Evolutionary conservation across 1,140 invertebrate species (phyloP).

Genomic region (Zaprionus tsacasi): DNA sequence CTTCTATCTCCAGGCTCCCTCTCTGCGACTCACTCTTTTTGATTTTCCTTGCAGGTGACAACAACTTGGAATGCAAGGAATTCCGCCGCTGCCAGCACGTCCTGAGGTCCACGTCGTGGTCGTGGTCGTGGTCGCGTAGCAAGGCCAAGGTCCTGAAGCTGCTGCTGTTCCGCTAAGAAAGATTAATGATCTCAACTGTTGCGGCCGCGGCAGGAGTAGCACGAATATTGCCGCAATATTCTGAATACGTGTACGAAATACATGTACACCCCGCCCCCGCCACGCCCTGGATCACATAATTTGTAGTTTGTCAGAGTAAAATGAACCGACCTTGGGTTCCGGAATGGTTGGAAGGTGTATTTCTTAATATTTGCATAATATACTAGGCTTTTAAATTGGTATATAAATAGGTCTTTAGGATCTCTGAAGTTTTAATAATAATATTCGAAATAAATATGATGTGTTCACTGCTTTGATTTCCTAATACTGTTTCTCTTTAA

Average conservation of each 20-base stretch:
- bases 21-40: constrained; percentile 3
- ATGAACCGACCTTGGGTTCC: not conserved
- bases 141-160: not conserved
- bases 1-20: constrained; percentile 1
- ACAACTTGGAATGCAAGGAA: constrained; percentile 38
- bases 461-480: too few species aligned
- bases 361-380: not conserved
- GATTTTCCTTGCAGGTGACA: constrained; percentile 41
- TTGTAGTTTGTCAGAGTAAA: constrained; percentile 62
- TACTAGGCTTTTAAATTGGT: not conserved
- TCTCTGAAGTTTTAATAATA: not conserved
- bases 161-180: constrained; percentile 50
- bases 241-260: constrained; percentile 46
- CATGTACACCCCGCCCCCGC: constrained; percentile 14
- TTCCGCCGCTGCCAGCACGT: constrained; percentile 29
- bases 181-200: constrained; percentile 68
- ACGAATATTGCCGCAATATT: constrained; percentile 70
- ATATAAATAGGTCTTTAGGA: not conserved
- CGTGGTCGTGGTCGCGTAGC: not conserved
- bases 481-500: too few species aligned
- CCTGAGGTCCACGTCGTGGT: constrained; percentile 9
- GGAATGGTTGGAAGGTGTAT: not conserved
- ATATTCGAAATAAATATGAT: too few species aligned
- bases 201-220: constrained; percentile 43
- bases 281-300: constrained; percentile 37